Evolutionary conservation across 2,797 vertebrate species (phyloP), one percentile per base, ranked within the genome.

Genomic region (Sebastes diaconus): DNA sequence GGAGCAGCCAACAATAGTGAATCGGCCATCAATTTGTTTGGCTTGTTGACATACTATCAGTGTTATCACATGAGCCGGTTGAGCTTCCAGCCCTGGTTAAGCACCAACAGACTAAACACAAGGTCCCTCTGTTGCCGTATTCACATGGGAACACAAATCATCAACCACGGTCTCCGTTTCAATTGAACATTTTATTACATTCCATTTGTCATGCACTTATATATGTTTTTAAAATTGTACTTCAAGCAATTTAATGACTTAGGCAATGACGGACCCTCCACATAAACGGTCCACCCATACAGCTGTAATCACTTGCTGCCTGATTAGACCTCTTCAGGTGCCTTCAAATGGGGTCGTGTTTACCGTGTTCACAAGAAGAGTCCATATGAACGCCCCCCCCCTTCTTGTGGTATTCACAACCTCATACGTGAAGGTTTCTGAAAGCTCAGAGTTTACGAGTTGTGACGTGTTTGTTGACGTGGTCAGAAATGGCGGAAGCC

Each of bases 1-100:
- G 22, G 57, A 71, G 75, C 59, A 67, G 39, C 46, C 29, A 79
- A 85, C 85, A 92, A 78, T 63, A 29, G 75, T 80, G 79, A 87
- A 85, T 79, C 9, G 54, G 25, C 12, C 27, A 18, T 18, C 42
- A 30, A 75, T 84, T 72, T 72, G 29, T 83, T 61, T 54, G 68
- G 46, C 77, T 74, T 83, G 81, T 79, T 87, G 75, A 68, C 75
- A 14, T 72, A 25, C 34, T 61, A 30, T 61, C 64, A 13, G 55
- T 1, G 36, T 75, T 68, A 20, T 84, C 86, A 86, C 79, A 79
- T 75, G 74, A 84, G 63, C 50, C 61, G 25, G 42, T 46, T 13
- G 60, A 68, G 73, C 69, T 46, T 32, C 12, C 39, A 52, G 70
- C 20, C 10, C 60, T 3, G 24, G 32, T 60, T 8, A 7, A 42